Conservation (phyloP, 2,113 vertebrate genomes). For the Chloropsis cyanopogon region DNA sequence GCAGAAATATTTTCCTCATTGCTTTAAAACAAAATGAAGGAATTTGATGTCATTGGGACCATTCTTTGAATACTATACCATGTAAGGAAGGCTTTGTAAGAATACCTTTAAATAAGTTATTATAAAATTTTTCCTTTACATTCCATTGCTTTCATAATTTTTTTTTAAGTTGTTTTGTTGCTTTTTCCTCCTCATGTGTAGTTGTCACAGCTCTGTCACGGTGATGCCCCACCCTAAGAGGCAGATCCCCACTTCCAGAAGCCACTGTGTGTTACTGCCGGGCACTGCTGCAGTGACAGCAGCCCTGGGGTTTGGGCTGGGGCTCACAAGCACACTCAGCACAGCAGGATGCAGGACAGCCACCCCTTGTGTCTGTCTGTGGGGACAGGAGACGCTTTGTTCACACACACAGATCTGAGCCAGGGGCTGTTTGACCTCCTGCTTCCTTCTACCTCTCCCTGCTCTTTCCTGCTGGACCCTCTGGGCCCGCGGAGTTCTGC, state of each 20-base stretch:
- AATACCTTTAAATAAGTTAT: constrained; percentile 60
- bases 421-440: not conserved
- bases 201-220: not conserved
- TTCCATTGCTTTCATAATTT: constrained; percentile 39
- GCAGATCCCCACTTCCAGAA: not conserved
- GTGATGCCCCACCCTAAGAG: not conserved
- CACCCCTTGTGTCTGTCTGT: not conserved
- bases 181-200: not conserved
- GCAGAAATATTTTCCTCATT: not conserved
- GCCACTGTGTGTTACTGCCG: not conserved
- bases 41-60: constrained; percentile 50
- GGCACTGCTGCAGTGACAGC: not conserved
- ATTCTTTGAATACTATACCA: not conserved
- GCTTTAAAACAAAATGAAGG: constrained; percentile 60
- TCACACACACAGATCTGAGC: not conserved
- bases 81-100: constrained; percentile 50
- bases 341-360: not conserved
- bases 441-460: constrained; percentile 35
- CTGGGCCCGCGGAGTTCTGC: not conserved
- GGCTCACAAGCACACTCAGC: not conserved
- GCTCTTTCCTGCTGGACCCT: not conserved
- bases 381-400: not conserved
- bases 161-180: not conserved
- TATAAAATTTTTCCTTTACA: constrained; percentile 47
- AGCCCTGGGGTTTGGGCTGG: not conserved